Evolutionary conservation across 2,888 invertebrate species (phyloP).

Genomic region (Phyllotreta cruciferae): DNA sequence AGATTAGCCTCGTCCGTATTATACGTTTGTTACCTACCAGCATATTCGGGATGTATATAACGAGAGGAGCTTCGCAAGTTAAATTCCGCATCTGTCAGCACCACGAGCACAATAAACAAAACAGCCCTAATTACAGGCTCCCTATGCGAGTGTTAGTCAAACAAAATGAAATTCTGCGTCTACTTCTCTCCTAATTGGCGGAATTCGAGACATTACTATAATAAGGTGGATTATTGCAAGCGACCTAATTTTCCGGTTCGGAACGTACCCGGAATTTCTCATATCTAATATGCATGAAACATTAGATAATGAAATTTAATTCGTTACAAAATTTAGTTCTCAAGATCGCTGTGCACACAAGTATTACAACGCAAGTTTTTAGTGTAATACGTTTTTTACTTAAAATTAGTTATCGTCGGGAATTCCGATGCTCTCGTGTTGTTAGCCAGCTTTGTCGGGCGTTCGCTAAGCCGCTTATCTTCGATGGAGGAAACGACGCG

Average conservation of each 20-base stretch:
- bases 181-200: slow-evolving; percentile 2
- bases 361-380: no score
- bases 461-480: slow-evolving; percentile 39
- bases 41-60: slow-evolving; percentile 2
- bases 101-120: slow-evolving; percentile 14
- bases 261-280: no score
- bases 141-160: slow-evolving; percentile 10
- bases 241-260: not conserved
- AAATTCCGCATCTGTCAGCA: slow-evolving; percentile 16
- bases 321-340: no score
- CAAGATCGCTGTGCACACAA: no score
- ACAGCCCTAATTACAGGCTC: slow-evolving; percentile 17
- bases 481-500: slow-evolving; percentile 24
- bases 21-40: not conserved
- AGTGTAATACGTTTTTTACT: no score
- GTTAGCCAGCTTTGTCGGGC: slow-evolving; percentile 38
- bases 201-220: slow-evolving; percentile 6
- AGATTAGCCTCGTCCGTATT: no score
- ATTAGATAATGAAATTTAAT: no score
- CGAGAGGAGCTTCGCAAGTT: slow-evolving; percentile 1
- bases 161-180: slow-evolving; percentile 13
- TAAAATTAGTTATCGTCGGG: not conserved
- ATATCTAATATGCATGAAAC: no score
- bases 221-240: slow-evolving; percentile 3
- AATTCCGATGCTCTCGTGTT: slow-evolving; percentile 38